phyloP scores from a whole-genome alignment of 2,113 vertebrate species.

The Murina feae region DNA sequence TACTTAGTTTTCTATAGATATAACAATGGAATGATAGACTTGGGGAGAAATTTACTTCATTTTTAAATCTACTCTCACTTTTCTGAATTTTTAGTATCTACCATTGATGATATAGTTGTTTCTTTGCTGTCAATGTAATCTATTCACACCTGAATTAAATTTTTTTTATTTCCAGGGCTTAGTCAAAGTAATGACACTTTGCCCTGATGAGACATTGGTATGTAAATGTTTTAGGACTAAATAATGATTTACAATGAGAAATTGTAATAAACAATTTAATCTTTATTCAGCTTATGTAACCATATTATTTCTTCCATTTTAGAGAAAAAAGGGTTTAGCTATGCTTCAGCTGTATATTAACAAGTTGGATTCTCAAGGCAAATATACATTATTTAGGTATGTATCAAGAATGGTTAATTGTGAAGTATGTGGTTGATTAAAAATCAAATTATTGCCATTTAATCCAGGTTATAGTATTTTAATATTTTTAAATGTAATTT shows the following conservation, averaged over 20 bases:
- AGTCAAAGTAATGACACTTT: conserved; percentile 89
- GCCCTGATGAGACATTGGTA: conserved; percentile 91
- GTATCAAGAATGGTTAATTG: conserved; percentile 42
- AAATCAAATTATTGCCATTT: neutral
- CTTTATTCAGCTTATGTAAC: conserved; percentile 37
- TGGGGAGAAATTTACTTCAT: neutral
- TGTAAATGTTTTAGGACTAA: conserved; percentile 69
- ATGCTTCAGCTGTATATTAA: conserved; percentile 91
- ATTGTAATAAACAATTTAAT: conserved; percentile 44
- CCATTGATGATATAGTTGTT: neutral
- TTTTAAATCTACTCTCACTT: neutral
- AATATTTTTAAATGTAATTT: neutral
- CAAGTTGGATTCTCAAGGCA: conserved; percentile 90
- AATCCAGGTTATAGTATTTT: conserved; percentile 3
- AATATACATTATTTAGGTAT: conserved; percentile 93
- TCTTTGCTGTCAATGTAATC: neutral
- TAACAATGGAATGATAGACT: neutral
- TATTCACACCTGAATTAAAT: conserved; percentile 35
- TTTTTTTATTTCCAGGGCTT: conserved; percentile 84
- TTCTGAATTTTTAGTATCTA: conserved; percentile 38
- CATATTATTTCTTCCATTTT: conserved; percentile 61
- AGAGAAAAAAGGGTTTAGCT: conserved; percentile 89
- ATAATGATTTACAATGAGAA: conserved; percentile 11
- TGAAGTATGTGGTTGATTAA: neutral
- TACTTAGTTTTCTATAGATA: neutral